Evolutionary conservation across 2,113 vertebrate genomes (phyloP), one percentile per base, ranked within the genome.

Genomic region (Alectura lathami): DNA sequence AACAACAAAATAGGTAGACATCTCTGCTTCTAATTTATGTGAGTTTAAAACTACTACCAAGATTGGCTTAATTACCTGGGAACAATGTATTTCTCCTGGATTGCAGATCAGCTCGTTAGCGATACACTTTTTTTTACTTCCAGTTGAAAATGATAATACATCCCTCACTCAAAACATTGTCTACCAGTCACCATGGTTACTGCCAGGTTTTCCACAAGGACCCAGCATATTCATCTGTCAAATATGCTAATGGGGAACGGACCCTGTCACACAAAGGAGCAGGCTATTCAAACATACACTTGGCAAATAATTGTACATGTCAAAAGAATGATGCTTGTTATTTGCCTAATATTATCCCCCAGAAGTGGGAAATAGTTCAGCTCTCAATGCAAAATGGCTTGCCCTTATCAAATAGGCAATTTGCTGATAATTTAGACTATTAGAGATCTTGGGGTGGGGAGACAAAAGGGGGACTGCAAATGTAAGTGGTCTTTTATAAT

Each of bases 251-350:
- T 97, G 82, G 89, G 13, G 96, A 96, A 94, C 26, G 93, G 97
- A 97, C 96, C 96, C 95, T 96, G 97, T 96, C 97, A 95, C 97
- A 97, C 88, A 96, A 96, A 96, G 97, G 96, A 97, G 94, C 95
- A 97, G 94, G 95, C 97, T 97, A 96, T 97, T 97, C 97, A 97
- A 98, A 98, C 96, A 97, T 94, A 96, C 95, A 97, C 95, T 98
- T 97, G 95, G 96, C 97, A 97, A 98, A 97, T 98, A 98, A 98
- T 98, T 98, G 97, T 97, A 97, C 94, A 96, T 98, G 97, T 98
- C 97, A 98, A 96, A 97, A 96, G 96, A 97, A 96, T 95, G 95
- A 97, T 97, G 97, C 96, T 97, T 97, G 97, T 97, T 98, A 98
- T 98, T 98, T 98, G 97, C 96, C 92, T 97, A 97, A 97, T 98